Base-by-base conservation (phyloP, 2,888 invertebrate genomes). In the Caenorhabditis sulstoni region DNA sequence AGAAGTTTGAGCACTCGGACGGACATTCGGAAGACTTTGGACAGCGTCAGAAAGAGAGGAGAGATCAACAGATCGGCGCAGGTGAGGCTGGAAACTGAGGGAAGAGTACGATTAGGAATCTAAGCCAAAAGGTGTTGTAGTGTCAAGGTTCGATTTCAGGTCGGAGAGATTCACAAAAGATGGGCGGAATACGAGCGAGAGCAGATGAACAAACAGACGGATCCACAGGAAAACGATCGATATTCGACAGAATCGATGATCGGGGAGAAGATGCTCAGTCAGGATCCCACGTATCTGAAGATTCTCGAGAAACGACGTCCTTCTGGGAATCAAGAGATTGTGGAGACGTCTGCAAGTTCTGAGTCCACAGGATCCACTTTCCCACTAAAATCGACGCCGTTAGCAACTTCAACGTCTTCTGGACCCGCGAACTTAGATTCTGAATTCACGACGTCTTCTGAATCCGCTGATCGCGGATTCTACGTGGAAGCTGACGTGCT, bases 401-500 rank as follows among this genome's bases (percentile, higher is more conserved):
- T 16, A 23, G 7, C 12, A n/a, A 55, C 4, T 29, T n/a, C 9
- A 0, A 22, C 23, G 3, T 23, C 52, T 1, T 7, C 20, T 23
- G 23, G n/a, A n/a, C n/a, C n/a, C n/a, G n/a, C n/a, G n/a, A n/a
- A n/a, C n/a, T n/a, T n/a, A n/a, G 29, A 29, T 29, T 29, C 29
- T 29, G 29, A 29, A 7, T 29, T 29, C 29, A 20, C 39, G 9
- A 18, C 16, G 11, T 8, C 57, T 8, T 23, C 58, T 20, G 23
- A 44, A 1, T 9, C 18, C 14, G 44, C 20, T 9, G 58, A 70
- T 23, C 65, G 81, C n/a, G 89, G 89, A 44, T 89, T 88, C 67
- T 89, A 86, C 73, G 81, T 88, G 14, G 79, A 83, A 55, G 83
- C 86, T 0, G 86, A 87, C 44, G 47, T 80, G 23, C 85, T 82